Conservation (phyloP, 2,888 invertebrate genomes). For the Sceliomorpha sp. region DNA sequence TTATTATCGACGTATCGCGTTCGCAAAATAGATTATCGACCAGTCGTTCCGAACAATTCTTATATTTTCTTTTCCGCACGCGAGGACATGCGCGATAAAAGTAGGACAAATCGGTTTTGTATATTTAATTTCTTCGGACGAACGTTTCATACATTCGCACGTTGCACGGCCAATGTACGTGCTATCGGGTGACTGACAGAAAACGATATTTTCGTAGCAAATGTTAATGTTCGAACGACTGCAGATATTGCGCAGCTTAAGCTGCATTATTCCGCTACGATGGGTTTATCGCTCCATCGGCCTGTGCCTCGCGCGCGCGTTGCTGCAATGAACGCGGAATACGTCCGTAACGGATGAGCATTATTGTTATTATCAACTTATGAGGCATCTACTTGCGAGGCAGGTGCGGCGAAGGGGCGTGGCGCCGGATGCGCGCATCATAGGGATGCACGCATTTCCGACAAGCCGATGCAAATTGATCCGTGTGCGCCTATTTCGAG, state of each 20-base stretch:
- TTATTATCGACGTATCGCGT: no score
- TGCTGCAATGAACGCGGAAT: conserved; percentile 36
- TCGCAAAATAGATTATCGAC: no score
- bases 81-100: no score
- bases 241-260: conserved; percentile 38
- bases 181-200: no score
- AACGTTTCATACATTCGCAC: no score
- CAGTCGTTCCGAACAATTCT: no score
- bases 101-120: no score
- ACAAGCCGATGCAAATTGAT: conserved; percentile 69
- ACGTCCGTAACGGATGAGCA: conserved; percentile 59
- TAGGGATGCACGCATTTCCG: conserved; percentile 72
- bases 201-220: conserved; percentile 3
- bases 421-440: conserved; percentile 75
- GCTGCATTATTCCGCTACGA: conserved; percentile 36
- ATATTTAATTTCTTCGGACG: no score
- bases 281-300: conserved; percentile 51
- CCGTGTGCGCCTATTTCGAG: conserved; percentile 40
- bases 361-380: conserved; percentile 67
- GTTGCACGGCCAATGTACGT: no score
- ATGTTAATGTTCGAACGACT: conserved; percentile 42
- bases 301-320: conserved; percentile 42
- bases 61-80: no score
- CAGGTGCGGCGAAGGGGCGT: conserved; percentile 74
- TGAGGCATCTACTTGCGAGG: conserved; percentile 64